These are phyloP conservation scores for Myotis davidii DNA, from an alignment of 2,113 vertebrate genomes.

Conservation along the genomic window DNA sequence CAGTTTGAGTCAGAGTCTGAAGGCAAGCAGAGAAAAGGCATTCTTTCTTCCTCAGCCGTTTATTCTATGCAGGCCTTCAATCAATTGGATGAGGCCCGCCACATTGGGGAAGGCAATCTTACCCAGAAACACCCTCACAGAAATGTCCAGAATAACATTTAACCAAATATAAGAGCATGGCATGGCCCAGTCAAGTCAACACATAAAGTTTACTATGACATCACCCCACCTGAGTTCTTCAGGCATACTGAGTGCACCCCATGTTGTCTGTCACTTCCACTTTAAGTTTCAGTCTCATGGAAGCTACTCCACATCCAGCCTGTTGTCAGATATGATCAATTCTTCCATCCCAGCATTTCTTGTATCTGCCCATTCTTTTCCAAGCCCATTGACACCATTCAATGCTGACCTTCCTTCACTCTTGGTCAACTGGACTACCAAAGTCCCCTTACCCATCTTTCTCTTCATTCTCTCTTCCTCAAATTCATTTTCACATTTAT, in stretches of 20 bases:
- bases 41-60: not conserved
- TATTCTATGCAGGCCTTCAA: not conserved
- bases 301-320: not conserved
- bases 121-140: not conserved
- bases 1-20: not conserved
- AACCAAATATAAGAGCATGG: not conserved
- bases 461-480: not conserved
- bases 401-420: not conserved
- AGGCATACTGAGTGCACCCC: not conserved
- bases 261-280: not conserved
- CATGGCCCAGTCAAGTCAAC: not conserved
- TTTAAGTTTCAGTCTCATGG: not conserved
- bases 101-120: not conserved
- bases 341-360: not conserved
- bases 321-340: not conserved
- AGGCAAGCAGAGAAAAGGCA: not conserved
- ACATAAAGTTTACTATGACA: not conserved
- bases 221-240: not conserved
- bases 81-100: not conserved
- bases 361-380: not conserved
- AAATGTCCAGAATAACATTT: not conserved
- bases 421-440: not conserved
- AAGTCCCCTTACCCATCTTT: not conserved
- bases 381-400: not conserved
- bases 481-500: not conserved